Evolutionary conservation across 2,888 invertebrate genomes (phyloP).

Genomic region (Idaea dimidiata): DNA sequence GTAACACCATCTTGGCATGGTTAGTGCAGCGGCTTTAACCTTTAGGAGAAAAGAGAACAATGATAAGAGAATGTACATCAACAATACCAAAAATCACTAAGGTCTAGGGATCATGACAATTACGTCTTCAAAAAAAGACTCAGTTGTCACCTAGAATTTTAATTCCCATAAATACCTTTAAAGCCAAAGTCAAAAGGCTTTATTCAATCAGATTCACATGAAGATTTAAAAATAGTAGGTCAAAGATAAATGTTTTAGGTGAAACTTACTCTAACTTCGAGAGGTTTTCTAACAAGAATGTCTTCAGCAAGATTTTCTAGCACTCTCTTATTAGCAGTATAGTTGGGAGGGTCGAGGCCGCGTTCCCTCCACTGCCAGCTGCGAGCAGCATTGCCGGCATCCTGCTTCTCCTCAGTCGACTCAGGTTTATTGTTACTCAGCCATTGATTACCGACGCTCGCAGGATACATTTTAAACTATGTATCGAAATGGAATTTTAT

Average conservation of each 20-base stretch:
- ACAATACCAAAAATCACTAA: too few species aligned
- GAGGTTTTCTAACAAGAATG: conserved; percentile 81
- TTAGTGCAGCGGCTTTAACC: too few species aligned
- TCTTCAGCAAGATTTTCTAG: conserved; percentile 84
- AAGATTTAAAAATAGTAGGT: too few species aligned
- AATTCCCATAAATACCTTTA: too few species aligned
- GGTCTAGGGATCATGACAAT: too few species aligned
- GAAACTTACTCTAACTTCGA: conserved; percentile 81
- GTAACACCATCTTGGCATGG: too few species aligned
- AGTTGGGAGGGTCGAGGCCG: conserved; percentile 61
- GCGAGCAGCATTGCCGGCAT: conserved; percentile 60
- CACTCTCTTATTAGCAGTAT: conserved; percentile 70
- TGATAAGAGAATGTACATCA: too few species aligned
- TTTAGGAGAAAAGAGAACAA: too few species aligned
- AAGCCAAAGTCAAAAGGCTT: too few species aligned
- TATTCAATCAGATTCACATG: too few species aligned
- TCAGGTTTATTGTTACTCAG: conserved; percentile 61
- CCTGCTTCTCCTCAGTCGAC: conserved; percentile 56
- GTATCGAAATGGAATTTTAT: conserved; percentile 6
- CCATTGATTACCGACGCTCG: conserved; percentile 64
- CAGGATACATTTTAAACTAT: conserved; percentile 59
- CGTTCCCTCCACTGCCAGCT: conserved; percentile 74
- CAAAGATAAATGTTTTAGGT: not conserved
- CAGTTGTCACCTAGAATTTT: too few species aligned
- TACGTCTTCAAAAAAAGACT: too few species aligned